Conservation (phyloP, 2,888 invertebrate species). For the Macaria notata region DNA sequence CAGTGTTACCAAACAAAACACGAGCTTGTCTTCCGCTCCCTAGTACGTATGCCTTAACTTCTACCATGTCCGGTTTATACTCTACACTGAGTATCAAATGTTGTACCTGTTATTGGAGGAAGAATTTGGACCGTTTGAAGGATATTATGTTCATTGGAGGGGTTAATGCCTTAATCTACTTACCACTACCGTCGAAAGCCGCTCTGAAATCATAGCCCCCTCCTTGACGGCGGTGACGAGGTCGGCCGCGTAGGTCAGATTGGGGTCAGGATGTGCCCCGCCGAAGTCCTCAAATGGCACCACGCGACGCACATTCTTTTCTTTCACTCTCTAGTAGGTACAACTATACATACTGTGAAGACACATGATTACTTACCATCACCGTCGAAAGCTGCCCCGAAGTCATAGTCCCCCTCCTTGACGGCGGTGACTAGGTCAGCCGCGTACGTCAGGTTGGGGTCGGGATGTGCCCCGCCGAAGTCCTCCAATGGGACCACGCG, state of each 20-base stretch:
- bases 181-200: conserved; percentile 99
- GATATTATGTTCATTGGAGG: conserved; percentile 97
- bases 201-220: conserved; percentile 89
- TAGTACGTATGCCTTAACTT: conserved; percentile 82
- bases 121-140: conserved; percentile 95
- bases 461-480: conserved; percentile 98
- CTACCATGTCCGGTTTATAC: conserved; percentile 95
- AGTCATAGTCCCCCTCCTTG: conserved; percentile 81
- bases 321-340: conserved; percentile 81
- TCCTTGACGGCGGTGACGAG: conserved; percentile 86
- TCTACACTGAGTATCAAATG: conserved; percentile 95
- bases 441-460: conserved; percentile 97
- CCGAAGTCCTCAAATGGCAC: conserved; percentile 96
- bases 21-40: no score
- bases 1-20: no score
- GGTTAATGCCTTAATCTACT: conserved; percentile 90
- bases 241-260: conserved; percentile 93
- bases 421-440: conserved; percentile 89
- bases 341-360: no score
- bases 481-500: conserved; percentile 93
- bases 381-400: conserved; percentile 99
- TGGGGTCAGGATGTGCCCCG: conserved; percentile 98
- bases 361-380: conserved; percentile 85
- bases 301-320: conserved; percentile 86
- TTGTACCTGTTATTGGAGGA: conserved; percentile 92